These are phyloP conservation scores for Calycopis cecrops DNA, from an alignment of 1,140 invertebrate species.

Conservation along the genomic window DNA sequence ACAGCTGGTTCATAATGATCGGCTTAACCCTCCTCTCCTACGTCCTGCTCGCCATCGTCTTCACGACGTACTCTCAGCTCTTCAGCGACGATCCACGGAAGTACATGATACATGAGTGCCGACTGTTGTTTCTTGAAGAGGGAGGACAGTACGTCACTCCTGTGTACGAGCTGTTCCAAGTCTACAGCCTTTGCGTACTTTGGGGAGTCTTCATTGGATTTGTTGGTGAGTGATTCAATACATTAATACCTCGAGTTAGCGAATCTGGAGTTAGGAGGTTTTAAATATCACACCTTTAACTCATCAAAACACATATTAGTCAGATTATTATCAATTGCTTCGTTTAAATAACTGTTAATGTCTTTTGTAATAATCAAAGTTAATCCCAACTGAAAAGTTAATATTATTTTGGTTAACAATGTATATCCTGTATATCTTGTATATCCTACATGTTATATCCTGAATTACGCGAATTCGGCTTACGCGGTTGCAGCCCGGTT, in stretches of 20 bases:
- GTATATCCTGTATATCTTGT: too few species aligned
- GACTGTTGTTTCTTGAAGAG: slow-evolving; percentile 16
- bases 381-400: too few species aligned
- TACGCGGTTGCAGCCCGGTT: too few species aligned
- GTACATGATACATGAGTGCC: slow-evolving; percentile 28
- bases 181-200: slow-evolving; percentile 19
- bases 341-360: too few species aligned
- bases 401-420: too few species aligned
- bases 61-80: slow-evolving; percentile 22
- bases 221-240: slow-evolving; percentile 21
- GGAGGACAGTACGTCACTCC: slow-evolving; percentile 27
- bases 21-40: slow-evolving; percentile 14
- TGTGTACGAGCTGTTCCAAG: slow-evolving; percentile 22
- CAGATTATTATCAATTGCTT: too few species aligned
- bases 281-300: too few species aligned
- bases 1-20: slow-evolving; percentile 20
- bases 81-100: slow-evolving; percentile 25
- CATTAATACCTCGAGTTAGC: background rate
- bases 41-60: slow-evolving; percentile 15
- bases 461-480: too few species aligned
- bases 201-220: slow-evolving; percentile 24
- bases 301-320: too few species aligned
- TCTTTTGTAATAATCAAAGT: too few species aligned
- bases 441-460: too few species aligned
- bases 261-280: too few species aligned